Conservation (phyloP, 2,797 vertebrate genomes). For the Ctenochaetus hawaiiensis region DNA sequence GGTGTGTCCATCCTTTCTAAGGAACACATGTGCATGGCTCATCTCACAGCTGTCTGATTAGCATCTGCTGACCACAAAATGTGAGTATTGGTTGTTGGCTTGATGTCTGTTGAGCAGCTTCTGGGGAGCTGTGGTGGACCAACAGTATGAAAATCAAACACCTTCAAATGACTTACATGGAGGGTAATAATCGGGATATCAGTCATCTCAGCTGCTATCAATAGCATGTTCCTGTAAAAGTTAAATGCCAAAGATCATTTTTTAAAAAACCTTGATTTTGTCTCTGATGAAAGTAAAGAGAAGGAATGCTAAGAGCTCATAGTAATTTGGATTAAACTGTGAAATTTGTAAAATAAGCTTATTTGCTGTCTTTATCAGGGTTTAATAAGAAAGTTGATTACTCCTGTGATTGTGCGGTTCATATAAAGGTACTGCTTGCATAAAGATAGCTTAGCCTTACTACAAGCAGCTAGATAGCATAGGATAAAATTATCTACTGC, state of each 20-base stretch:
- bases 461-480: neutral
- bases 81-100: conserved; percentile 33
- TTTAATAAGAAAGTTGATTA: neutral
- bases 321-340: neutral
- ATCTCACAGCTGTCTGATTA: conserved; percentile 40
- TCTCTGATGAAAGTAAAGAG: conserved; percentile 4
- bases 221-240: neutral
- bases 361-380: neutral
- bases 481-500: too few species aligned
- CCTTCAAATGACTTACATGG: neutral
- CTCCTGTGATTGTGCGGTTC: neutral
- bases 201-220: conserved; percentile 17
- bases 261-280: neutral
- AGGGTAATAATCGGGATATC: conserved; percentile 21
- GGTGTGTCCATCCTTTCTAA: conserved; percentile 8
- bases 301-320: neutral
- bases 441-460: neutral
- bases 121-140: conserved; percentile 7
- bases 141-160: conserved; percentile 40
- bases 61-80: conserved; percentile 36
- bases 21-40: conserved; percentile 21
- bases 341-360: neutral
- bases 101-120: conserved; percentile 23
- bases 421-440: neutral
- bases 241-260: neutral